phyloP scores from a whole-genome alignment of 2,797 vertebrate genomes.

The Pteropus rufus region DNA sequence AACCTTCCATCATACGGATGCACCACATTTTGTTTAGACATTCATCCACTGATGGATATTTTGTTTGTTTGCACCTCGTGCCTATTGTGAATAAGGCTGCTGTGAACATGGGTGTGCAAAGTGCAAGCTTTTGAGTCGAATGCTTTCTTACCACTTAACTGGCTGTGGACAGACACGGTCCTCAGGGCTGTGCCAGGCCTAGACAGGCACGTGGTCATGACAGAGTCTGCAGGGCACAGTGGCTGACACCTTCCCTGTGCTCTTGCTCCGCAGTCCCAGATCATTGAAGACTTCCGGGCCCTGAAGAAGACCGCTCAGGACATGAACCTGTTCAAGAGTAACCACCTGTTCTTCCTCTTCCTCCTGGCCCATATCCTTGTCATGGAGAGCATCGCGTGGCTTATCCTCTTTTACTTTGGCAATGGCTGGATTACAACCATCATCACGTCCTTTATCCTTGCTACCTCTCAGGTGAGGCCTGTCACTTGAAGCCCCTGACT shows the following conservation, averaged over 20 bases:
- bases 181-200: not conserved
- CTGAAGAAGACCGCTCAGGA: conserved; percentile 86
- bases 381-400: conserved; percentile 89
- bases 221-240: rapidly evolving
- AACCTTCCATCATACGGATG: rapidly evolving
- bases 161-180: not conserved
- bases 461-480: conserved; percentile 89
- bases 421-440: conserved; percentile 90
- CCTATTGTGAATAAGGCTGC: not conserved
- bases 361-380: conserved; percentile 90
- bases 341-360: conserved; percentile 90
- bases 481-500: rapidly evolving
- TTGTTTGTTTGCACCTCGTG: not conserved
- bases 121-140: not conserved
- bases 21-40: no score
- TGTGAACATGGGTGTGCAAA: not conserved
- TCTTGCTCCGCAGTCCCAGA: conserved; percentile 80
- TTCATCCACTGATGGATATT: rapidly evolving
- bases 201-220: rapidly evolving
- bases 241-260: not conserved
- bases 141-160: not conserved
- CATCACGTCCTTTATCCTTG: conserved; percentile 85
- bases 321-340: conserved; percentile 88
- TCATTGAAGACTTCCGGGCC: conserved; percentile 89
- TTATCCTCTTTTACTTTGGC: conserved; percentile 87